These are phyloP conservation scores for Probosciger aterrimus DNA, from an alignment of 2,113 vertebrate species.

Conservation along the genomic window DNA sequence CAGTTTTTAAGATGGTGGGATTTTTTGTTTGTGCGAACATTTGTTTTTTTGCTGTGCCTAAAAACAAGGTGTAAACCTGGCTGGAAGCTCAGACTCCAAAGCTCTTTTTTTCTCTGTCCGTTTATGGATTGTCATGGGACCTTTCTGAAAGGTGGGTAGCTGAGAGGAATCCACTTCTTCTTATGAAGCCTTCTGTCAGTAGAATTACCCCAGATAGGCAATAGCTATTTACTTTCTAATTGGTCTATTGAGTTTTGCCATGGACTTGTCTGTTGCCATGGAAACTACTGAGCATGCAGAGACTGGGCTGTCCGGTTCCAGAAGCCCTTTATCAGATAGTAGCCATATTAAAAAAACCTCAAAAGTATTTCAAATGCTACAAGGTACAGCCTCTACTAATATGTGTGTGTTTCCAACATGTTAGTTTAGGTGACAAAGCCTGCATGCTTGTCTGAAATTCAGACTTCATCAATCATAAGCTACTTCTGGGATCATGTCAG, in stretches of 20 bases:
- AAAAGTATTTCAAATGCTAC: not conserved
- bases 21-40: not conserved
- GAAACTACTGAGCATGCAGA: not conserved
- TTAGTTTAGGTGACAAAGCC: not conserved
- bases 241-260: not conserved
- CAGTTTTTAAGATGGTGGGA: not conserved
- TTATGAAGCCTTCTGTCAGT: not conserved
- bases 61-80: not conserved
- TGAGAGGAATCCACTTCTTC: not conserved
- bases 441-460: not conserved
- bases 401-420: not conserved
- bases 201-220: not conserved
- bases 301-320: not conserved
- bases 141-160: not conserved
- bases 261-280: not conserved
- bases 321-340: not conserved
- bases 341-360: not conserved
- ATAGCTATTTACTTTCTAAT: not conserved
- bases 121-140: not conserved
- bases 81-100: not conserved
- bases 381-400: not conserved
- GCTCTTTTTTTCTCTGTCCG: not conserved
- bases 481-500: not conserved
- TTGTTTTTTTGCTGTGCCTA: not conserved
- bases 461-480: not conserved